Conservation (phyloP, 2,888 invertebrate species). For the Tinea semifulvella region DNA sequence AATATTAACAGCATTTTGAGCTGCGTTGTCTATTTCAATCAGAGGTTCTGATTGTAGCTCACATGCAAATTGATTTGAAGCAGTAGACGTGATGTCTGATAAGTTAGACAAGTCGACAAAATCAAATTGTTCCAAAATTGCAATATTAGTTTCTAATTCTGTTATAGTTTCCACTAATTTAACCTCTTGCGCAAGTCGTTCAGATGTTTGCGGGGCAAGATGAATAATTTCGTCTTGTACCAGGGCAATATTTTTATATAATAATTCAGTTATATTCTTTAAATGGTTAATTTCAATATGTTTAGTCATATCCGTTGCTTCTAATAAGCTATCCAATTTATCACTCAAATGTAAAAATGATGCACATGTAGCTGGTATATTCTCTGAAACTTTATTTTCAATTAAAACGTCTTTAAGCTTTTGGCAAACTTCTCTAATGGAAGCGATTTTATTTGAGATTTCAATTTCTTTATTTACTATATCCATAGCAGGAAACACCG, state of each 20-base stretch:
- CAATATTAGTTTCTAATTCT: conserved; percentile 45
- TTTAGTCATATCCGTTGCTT: conserved; percentile 34
- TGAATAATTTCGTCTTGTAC: conserved; percentile 44
- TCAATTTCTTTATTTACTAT: conserved; percentile 38
- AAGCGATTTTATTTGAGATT: conserved; percentile 40
- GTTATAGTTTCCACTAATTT: conserved; percentile 40
- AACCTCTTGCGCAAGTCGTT: conserved; percentile 34
- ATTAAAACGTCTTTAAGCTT: conserved; percentile 34
- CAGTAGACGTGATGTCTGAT: conserved; percentile 35
- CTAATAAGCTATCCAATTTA: conserved; percentile 32
- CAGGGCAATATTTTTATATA: conserved; percentile 35
- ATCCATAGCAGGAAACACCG: conserved; percentile 39
- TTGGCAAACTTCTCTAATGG: conserved; percentile 36
- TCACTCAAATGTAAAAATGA: conserved; percentile 27
- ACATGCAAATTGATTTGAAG: conserved; percentile 31
- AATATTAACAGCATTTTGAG: conserved; percentile 35
- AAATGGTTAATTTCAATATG: conserved; percentile 38
- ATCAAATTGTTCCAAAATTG: conserved; percentile 43
- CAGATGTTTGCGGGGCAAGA: conserved; percentile 30
- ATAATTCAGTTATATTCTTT: conserved; percentile 37
- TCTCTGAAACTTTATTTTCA: conserved; percentile 23
- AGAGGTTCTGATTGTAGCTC: conserved; percentile 39
- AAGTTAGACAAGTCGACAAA: conserved; percentile 40
- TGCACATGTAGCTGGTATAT: conserved; percentile 22
- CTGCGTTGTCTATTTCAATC: conserved; percentile 34